Evolutionary conservation across 2,888 invertebrate species (phyloP).

Genomic region (Apodemia duryi): DNA sequence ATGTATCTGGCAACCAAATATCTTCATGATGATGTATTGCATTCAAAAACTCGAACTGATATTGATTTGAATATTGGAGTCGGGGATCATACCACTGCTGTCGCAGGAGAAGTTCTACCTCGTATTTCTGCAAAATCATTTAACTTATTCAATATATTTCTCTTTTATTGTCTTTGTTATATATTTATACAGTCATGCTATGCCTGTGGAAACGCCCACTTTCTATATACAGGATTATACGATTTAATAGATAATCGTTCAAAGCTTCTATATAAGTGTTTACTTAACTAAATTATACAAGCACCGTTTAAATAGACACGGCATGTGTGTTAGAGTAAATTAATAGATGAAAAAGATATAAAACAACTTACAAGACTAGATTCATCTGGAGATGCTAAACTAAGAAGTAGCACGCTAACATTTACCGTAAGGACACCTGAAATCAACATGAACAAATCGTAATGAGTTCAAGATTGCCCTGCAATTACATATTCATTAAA

Average conservation of each 20-base stretch:
- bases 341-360: constrained; percentile 22
- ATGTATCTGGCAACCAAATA: constrained; percentile 96
- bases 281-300: background rate
- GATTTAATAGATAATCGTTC: too few relatives aligned
- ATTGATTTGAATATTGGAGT: constrained; percentile 92
- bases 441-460: constrained; percentile 43
- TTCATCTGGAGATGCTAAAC: constrained; percentile 97
- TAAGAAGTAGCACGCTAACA: constrained; percentile 95
- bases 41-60: constrained; percentile 92
- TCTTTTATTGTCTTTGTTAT: too few relatives aligned
- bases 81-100: constrained; percentile 97
- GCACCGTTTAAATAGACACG: background rate
- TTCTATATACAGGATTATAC: too few relatives aligned
- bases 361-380: constrained; percentile 92
- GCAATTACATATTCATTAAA: constrained; percentile 1
- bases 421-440: constrained; percentile 95
- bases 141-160: too few relatives aligned
- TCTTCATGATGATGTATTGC: constrained; percentile 95
- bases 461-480: constrained; percentile 22
- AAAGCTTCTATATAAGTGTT: too few relatives aligned
- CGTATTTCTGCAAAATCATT: background rate
- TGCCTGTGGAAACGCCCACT: too few relatives aligned
- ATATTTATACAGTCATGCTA: too few relatives aligned
- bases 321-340: background rate
- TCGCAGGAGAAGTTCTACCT: constrained; percentile 71